phyloP scores from a whole-genome alignment of 2,113 vertebrate genomes.

The Henicopernis longicauda region DNA sequence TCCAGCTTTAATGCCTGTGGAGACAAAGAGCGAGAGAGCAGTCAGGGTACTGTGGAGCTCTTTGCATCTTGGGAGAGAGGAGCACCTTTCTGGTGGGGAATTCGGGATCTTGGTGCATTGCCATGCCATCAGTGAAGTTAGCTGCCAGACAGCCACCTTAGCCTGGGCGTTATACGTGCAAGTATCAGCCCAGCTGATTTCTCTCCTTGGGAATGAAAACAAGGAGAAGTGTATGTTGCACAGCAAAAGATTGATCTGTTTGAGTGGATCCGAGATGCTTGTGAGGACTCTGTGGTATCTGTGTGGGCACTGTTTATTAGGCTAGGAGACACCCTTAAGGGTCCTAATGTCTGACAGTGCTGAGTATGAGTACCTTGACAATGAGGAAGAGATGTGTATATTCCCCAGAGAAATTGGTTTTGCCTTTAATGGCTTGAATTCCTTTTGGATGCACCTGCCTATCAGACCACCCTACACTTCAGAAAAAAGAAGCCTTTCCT shows the following conservation, averaged over 20 bases:
- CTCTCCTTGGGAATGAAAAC: neutral
- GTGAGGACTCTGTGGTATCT: neutral
- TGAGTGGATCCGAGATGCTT: neutral
- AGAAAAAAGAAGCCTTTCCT: neutral
- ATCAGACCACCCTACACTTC: neutral
- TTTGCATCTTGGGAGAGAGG: neutral
- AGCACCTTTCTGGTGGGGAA: neutral
- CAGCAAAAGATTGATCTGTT: neutral
- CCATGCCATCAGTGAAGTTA: neutral
- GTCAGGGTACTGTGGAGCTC: neutral
- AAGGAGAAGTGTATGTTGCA: neutral
- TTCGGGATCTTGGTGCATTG: neutral
- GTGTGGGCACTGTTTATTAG: neutral
- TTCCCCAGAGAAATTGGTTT: neutral
- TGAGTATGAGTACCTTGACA: neutral
- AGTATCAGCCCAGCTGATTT: neutral
- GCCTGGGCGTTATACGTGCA: neutral
- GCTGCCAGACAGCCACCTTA: neutral
- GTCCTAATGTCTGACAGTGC: neutral
- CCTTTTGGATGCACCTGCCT: neutral
- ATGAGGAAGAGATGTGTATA: neutral
- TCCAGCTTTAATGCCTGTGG: neutral
- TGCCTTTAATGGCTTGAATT: neutral
- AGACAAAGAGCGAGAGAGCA: neutral
- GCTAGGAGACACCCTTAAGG: neutral